These are phyloP conservation scores for Lophotriccus pileatus DNA, from an alignment of 2,797 vertebrate species.

Conservation along the genomic window DNA sequence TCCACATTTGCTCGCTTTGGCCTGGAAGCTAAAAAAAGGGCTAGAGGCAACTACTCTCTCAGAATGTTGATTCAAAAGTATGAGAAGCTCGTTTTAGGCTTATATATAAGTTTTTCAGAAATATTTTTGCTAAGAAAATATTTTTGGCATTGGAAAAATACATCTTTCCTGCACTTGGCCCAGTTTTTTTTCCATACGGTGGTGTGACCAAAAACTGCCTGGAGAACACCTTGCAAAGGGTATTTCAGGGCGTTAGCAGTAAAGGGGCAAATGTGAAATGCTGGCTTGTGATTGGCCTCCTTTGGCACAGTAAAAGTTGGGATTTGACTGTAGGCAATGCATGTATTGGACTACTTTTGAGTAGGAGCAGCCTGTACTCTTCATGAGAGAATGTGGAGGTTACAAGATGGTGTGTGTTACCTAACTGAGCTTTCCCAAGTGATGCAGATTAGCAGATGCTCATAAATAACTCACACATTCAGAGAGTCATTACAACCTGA, in stretches of 20 bases:
- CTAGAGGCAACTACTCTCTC: neutral
- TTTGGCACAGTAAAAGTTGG: neutral
- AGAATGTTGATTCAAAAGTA: neutral
- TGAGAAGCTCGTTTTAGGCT: neutral
- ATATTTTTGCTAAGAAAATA: neutral
- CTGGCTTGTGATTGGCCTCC: neutral
- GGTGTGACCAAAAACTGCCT: neutral
- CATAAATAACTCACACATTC: constrained; percentile 23
- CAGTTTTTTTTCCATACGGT: neutral
- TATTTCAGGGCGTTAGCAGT: neutral
- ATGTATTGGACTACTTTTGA: neutral
- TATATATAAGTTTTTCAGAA: neutral
- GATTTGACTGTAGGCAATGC: neutral
- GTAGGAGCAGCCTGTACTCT: neutral
- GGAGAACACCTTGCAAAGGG: neutral
- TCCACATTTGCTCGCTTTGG: fast-evolving
- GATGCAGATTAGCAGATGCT: neutral
- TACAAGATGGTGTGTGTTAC: neutral
- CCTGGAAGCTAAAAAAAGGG: neutral
- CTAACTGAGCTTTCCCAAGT: neutral
- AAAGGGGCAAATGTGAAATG: neutral
- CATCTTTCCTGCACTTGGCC: fast-evolving
- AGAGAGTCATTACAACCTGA: neutral
- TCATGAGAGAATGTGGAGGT: neutral
- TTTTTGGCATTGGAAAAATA: neutral